phyloP scores from a whole-genome alignment of 2,113 vertebrate species.

The Leptocoma aspasia region DNA sequence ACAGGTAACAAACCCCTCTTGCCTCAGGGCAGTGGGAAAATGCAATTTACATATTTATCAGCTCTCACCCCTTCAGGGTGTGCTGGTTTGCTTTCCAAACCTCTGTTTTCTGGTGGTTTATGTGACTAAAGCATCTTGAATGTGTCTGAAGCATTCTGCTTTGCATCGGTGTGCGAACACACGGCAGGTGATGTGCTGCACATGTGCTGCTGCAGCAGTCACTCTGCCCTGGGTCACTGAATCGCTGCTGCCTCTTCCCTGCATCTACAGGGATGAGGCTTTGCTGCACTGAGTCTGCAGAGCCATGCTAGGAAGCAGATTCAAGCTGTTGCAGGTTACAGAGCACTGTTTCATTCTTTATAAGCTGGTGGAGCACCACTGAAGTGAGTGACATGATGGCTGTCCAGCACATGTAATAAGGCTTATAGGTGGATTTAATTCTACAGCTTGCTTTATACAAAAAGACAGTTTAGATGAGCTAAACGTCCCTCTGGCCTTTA shows the following conservation, averaged over 20 bases:
- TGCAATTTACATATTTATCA: background rate
- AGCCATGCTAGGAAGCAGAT: background rate
- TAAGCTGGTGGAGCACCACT: fast-evolving
- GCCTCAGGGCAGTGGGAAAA: background rate
- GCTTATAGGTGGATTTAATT: background rate
- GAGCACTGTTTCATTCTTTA: background rate
- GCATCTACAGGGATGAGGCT: background rate
- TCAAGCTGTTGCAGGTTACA: background rate
- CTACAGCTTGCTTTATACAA: background rate
- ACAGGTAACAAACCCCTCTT: constrained; percentile 78
- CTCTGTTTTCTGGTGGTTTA: background rate
- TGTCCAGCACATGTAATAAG: background rate
- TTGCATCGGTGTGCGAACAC: fast-evolving
- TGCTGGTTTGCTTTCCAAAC: background rate
- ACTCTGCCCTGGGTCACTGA: background rate
- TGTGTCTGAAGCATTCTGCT: background rate
- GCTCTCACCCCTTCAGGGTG: background rate
- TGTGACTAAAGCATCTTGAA: background rate
- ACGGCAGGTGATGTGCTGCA: background rate
- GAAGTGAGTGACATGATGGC: background rate
- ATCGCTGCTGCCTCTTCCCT: background rate
- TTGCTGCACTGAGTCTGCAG: background rate
- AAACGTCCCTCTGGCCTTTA: background rate
- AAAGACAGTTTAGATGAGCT: background rate
- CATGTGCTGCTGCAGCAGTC: background rate